Evolutionary conservation across 2,888 invertebrate genomes (phyloP).

Genomic region (Chloromyia formosa): DNA sequence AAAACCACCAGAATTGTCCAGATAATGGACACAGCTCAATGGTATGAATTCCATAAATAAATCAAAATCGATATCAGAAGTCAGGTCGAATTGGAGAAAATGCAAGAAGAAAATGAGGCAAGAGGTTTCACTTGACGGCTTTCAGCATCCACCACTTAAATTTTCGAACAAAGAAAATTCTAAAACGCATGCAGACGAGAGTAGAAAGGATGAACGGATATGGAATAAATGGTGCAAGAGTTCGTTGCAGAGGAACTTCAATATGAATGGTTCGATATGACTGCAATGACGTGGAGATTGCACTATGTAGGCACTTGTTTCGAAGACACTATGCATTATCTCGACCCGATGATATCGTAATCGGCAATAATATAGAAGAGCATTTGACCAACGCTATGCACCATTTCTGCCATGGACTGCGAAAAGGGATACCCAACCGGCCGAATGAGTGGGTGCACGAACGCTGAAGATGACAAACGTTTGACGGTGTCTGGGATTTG

Average conservation of each 20-base stretch:
- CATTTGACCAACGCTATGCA: constrained; percentile 2
- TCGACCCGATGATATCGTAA: background rate
- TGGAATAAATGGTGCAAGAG: background rate
- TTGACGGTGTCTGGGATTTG: too few relatives aligned
- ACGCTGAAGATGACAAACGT: too few relatives aligned
- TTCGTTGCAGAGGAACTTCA: background rate
- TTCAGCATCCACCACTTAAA: constrained; percentile 1
- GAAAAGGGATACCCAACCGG: background rate
- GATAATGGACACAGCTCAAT: background rate
- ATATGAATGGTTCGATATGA: background rate
- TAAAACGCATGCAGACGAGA: background rate
- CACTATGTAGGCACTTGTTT: background rate
- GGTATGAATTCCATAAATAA: constrained; percentile 3
- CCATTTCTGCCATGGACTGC: background rate
- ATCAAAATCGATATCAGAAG: constrained; percentile 3
- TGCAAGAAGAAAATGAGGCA: background rate
- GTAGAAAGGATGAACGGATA: background rate
- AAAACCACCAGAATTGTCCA: background rate
- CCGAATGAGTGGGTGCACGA: background rate
- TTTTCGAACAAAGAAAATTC: background rate
- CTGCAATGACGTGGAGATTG: constrained; percentile 1
- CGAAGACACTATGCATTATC: background rate
- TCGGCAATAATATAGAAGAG: background rate
- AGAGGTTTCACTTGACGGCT: constrained; percentile 5
- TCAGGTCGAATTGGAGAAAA: background rate